Evolutionary conservation across 2,888 invertebrate genomes (phyloP), one percentile per base, ranked within the genome.

Genomic region (Nudaria mundana): DNA sequence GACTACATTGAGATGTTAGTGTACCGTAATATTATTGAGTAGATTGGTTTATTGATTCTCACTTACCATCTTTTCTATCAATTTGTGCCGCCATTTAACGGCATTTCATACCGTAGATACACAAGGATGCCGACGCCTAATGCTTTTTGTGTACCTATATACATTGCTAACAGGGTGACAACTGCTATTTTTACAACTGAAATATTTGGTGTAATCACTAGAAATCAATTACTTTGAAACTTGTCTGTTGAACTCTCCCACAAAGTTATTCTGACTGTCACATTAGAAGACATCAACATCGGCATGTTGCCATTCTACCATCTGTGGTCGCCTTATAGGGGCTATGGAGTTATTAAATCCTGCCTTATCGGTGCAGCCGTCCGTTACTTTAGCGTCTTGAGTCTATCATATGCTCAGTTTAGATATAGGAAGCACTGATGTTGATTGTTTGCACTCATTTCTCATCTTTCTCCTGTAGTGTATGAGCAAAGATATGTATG

Each of bases 301-400:
- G 60, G 63, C 58, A 52, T 40, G 40, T 43, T 47, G 7, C 46
- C 43, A 42, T 49, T 47, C 40, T 53, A 63, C 68, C 65, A 65
- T 72, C 68, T 63, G 61, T 60, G 58, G 55, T 52, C 36, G 51
- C 84, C 82, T 66, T 83, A 73, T 79, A 79, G 64, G 77, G 78
- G 39, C 34, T 52, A 63, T 56, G 60, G 58, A 70, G 71, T 80
- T 81, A 83, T 86, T 85, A 82, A 84, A 81, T 78, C 81, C 71
- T 56, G 63, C 84, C 78, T 74, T 84, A 82, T 79, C 67, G 70
- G 83, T 68, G 52, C 46, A 63, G 52, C 63, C 83, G 52, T 63
- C 83, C 84, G 84, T 81, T 84, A 83, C 61, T 51, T 65, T 55
- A 42, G 61, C 56, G 76, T 81, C 77, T 80, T 80, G 64, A 54